Evolutionary conservation across 2,888 invertebrate species (phyloP), one percentile per base, ranked within the genome.

Genomic region (Euspilapteryx auroguttella): DNA sequence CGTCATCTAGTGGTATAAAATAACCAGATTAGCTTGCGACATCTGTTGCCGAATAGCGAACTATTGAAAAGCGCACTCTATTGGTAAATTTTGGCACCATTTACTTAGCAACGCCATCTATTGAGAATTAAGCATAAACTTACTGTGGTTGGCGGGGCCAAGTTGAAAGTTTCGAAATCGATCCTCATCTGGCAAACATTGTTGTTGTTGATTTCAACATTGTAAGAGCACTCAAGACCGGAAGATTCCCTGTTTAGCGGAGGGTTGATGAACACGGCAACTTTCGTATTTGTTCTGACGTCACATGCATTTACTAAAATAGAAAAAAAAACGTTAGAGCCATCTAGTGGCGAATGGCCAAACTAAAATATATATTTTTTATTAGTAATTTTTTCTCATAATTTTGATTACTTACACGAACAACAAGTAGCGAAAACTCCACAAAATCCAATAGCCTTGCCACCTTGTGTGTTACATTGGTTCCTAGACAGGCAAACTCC

Each of bases 151-250:
- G 69, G 78, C 1, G 64, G 66, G 0, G 78, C 78, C 2, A 81
- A 44, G 33, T 69, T 68, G 43, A 82, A 78, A 10, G 73, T 68
- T 33, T 80, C 79, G 32, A 81, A 79, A 47, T 82, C 81, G 2
- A 82, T 65, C 31, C 81, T 66, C 52, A 81, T 59, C 43, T 82
- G 81, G 37, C 82, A 82, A 4, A 82, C 75, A 25, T 81, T 79
- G 37, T 75, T 69, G 41, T 79, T 81, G 35, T 77, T 73, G n/a
- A 79, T 63, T 36, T 79, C 76, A 1, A 82, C 66, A 24, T 71
- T 76, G 53, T 79, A 80, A 2, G 75, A 73, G 32, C 79, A 78
- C 35, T 76, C 77, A 3, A 75, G 43, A 0, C 77, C 76, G 0
- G 68, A 65, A 0, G 63, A 64, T 38, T 68, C 69, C 2, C 44